Evolutionary conservation across 64 coral and sea anemone species (phyloP).

Genomic region (Dendronephthya gigantea): DNA sequence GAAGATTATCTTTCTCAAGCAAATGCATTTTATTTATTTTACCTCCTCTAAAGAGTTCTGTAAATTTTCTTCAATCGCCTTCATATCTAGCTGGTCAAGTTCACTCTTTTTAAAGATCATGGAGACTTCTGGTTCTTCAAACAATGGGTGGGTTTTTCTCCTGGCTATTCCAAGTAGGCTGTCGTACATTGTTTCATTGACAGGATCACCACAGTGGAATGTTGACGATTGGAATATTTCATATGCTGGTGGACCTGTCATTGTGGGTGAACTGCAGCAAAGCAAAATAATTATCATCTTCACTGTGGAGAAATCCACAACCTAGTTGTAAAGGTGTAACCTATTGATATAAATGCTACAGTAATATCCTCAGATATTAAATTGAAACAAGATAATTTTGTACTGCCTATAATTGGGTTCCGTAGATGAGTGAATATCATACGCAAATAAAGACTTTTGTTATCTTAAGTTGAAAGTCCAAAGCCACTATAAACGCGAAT

Average conservation of each 20-base stretch:
- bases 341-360: no score
- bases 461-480: not conserved
- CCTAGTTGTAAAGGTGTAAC: no score
- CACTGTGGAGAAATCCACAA: no score
- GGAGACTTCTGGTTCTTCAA: constrained; percentile 83
- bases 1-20: not conserved
- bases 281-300: not conserved
- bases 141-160: constrained; percentile 55
- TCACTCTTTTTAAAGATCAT: constrained; percentile 97
- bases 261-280: not conserved
- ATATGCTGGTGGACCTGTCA: constrained; percentile 62
- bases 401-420: no score
- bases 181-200: constrained; percentile 89
- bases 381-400: no score
- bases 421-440: not conserved
- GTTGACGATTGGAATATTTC: constrained; percentile 67
- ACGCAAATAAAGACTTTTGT: not conserved
- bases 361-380: no score
- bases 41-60: constrained; percentile 86
- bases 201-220: constrained; percentile 68
- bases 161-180: constrained; percentile 66
- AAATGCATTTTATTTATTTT: not conserved
- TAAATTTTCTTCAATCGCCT: constrained; percentile 71
- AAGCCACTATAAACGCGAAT: no score
- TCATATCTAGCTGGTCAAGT: constrained; percentile 71